phyloP scores from a whole-genome alignment of 2,113 vertebrate genomes.

The Tricholaema leucomelas region DNA sequence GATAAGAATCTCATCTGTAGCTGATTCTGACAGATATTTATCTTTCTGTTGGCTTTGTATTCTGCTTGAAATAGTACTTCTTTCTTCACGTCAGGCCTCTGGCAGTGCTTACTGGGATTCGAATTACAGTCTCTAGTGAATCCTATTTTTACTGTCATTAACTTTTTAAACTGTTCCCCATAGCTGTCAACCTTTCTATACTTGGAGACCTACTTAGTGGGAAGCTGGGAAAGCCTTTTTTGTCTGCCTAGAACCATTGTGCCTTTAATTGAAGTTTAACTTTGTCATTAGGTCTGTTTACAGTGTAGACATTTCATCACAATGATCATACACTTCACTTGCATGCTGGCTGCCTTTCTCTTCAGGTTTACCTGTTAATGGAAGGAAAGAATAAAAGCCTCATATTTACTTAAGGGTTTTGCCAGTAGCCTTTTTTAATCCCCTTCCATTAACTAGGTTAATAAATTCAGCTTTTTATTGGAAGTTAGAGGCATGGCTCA shows the following conservation, averaged over 20 bases:
- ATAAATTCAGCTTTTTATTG: background rate
- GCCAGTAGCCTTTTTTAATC: background rate
- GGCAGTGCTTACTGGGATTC: constrained; percentile 22
- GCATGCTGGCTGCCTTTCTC: background rate
- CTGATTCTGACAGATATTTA: constrained; percentile 21
- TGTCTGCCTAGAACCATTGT: background rate
- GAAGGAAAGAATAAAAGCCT: background rate
- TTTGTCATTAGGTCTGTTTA: constrained; percentile 23
- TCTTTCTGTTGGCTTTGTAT: constrained; percentile 37
- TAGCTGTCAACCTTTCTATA: background rate
- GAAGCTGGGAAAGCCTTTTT: background rate
- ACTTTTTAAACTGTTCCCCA: constrained; percentile 20
- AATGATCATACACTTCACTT: background rate
- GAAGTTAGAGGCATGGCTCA: background rate
- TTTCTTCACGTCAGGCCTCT: constrained; percentile 45
- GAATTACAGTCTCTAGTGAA: constrained; percentile 26
- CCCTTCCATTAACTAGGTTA: background rate
- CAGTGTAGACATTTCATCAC: background rate
- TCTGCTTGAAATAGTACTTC: background rate
- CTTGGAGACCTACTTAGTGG: background rate
- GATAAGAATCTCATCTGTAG: background rate
- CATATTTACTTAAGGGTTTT: background rate
- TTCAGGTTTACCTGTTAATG: background rate
- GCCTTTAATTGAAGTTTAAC: constrained; percentile 12
- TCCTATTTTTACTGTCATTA: constrained; percentile 33